phyloP scores from a whole-genome alignment of 2,888 invertebrate genomes.

The Volucella inanis region DNA sequence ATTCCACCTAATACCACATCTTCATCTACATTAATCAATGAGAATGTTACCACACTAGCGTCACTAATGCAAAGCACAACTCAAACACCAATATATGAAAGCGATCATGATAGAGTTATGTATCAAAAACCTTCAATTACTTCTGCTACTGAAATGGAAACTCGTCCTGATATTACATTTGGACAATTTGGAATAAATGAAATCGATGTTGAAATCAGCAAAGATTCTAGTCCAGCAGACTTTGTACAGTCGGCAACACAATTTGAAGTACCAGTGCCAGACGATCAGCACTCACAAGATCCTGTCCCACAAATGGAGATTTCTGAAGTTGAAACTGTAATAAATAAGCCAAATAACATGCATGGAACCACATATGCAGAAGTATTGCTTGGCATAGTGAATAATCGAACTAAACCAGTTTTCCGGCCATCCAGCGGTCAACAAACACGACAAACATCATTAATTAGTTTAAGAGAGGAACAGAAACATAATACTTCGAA shows the following conservation, averaged over 20 bases:
- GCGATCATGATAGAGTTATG: not conserved
- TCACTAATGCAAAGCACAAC: conserved; percentile 78
- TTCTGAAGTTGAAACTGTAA: conserved; percentile 49
- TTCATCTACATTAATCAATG: conserved; percentile 77
- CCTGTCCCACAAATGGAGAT: conserved; percentile 38
- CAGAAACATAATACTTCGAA: conserved; percentile 71
- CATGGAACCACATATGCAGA: conserved; percentile 80
- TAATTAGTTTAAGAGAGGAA: conserved; percentile 75
- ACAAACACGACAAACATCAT: conserved; percentile 75
- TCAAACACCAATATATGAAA: conserved; percentile 16
- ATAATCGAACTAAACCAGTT: conserved; percentile 76
- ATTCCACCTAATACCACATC: conserved; percentile 75
- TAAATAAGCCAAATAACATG: conserved; percentile 24
- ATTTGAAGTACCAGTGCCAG: not conserved
- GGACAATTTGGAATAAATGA: conserved; percentile 81
- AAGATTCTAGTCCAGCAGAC: conserved; percentile 66
- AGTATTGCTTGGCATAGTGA: conserved; percentile 79
- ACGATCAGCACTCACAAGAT: conserved; percentile 18
- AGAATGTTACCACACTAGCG: conserved; percentile 77
- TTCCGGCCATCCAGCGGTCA: conserved; percentile 85
- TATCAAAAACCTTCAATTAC: conserved; percentile 29
- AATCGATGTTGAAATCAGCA: conserved; percentile 79
- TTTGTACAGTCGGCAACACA: not conserved
- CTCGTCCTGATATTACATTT: conserved; percentile 80
- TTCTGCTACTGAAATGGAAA: conserved; percentile 76